Evolutionary conservation across 2,113 vertebrate species (phyloP), one percentile per base, ranked within the genome.

Genomic region (Rhea pennata): DNA sequence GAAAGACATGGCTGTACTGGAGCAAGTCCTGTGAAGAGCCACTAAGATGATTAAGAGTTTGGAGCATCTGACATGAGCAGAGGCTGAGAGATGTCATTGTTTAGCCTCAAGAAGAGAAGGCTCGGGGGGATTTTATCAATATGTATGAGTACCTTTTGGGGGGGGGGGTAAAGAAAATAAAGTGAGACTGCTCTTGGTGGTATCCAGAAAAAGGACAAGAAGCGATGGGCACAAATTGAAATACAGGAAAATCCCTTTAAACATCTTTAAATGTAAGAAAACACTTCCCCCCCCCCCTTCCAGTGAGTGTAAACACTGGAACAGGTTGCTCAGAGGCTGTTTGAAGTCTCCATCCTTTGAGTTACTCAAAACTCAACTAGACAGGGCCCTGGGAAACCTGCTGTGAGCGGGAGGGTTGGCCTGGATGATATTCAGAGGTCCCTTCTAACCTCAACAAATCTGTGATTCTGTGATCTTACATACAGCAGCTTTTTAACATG

Each of bases 401-500:
- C 61, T 48, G 16, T 36, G 26, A 56, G 40, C 23, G 19, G 33
- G 44, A 79, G 39, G 16, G 73, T 84, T 87, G 73, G 21, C 51
- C 54, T 58, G 51, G 24, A 5, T 27, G 61, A 6, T n/a, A 13
- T 62, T 81, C 73, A 48, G 64, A 24, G 64, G 16, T 61, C 20
- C 33, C 29, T 61, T 92, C 69, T 58, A 84, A 5, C 50, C 65
- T 65, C 69, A 75, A 12, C 31, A 46, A 44, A 44, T 31, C 69
- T 27, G 50, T 53, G 69, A 14, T 72, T 36, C 36, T 83, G 58
- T 77, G 86, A 15, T 61, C 72, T 36, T 29, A 6, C 67, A 26
- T 6, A 4, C 1, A 2, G 1, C 79, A 85, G 75, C 4, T 0
- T 6, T 39, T 58, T 12, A 20, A 12, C 50, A 76, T 64, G 70